Evolutionary conservation across 2,888 invertebrate species (phyloP).

Genomic region (Ectemnius lituratus): DNA sequence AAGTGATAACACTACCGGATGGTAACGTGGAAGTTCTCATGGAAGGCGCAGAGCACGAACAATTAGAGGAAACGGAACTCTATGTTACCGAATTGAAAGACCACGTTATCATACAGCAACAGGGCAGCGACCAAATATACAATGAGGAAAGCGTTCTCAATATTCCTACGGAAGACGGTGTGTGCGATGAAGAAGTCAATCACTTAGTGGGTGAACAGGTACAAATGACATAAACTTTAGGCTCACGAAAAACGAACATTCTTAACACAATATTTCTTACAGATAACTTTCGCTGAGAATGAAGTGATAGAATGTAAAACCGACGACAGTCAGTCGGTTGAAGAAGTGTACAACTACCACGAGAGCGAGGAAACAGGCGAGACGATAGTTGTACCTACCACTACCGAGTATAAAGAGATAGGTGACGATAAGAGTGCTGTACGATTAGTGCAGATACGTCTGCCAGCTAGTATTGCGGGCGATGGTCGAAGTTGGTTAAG

Average conservation of each 20-base stretch:
- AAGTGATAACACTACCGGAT: constrained; percentile 76
- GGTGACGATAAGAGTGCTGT: constrained; percentile 69
- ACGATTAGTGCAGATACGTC: constrained; percentile 73
- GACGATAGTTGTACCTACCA: constrained; percentile 72
- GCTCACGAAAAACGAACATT: background rate
- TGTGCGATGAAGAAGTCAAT: constrained; percentile 64
- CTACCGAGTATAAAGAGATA: constrained; percentile 69
- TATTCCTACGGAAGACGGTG: constrained; percentile 63
- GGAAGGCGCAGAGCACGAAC: constrained; percentile 66
- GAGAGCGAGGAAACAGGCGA: constrained; percentile 65
- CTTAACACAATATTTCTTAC: constrained; percentile 7
- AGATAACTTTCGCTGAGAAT: constrained; percentile 65
- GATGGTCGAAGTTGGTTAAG: constrained; percentile 73
- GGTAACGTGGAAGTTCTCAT: constrained; percentile 74
- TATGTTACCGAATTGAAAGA: constrained; percentile 80
- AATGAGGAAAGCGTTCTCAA: constrained; percentile 69
- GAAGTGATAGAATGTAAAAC: constrained; percentile 69
- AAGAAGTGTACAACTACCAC: constrained; percentile 71
- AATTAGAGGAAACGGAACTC: constrained; percentile 77
- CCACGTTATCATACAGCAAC: constrained; percentile 79
- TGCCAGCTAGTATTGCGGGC: constrained; percentile 65
- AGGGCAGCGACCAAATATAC: constrained; percentile 73
- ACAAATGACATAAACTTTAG: background rate
- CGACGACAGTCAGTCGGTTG: constrained; percentile 63
- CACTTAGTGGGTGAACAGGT: constrained; percentile 71